Evolutionary conservation across 2,113 vertebrate genomes (phyloP).

Genomic region (Cephalophus harveyi): DNA sequence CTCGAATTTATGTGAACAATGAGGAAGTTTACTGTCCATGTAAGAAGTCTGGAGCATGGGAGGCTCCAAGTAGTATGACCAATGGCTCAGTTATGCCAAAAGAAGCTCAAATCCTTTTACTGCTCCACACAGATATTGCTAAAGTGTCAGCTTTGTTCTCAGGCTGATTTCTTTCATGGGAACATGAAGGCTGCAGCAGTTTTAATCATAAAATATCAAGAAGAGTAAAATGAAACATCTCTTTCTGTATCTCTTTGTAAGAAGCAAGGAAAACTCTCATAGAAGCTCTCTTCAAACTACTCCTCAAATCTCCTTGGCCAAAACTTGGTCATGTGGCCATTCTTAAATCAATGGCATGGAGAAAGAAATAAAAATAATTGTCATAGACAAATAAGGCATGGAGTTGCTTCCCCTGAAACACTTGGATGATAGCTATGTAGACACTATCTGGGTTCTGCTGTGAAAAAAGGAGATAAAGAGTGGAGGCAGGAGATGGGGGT

Average conservation of each 20-base stretch:
- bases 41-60: neutral
- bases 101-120: neutral
- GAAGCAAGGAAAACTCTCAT: neutral
- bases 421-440: neutral
- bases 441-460: neutral
- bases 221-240: neutral
- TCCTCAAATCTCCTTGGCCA: neutral
- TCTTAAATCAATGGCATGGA: neutral
- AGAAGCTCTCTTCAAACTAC: neutral
- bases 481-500: too few species aligned
- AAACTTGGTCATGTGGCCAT: neutral
- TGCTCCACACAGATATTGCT: neutral
- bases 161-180: neutral
- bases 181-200: neutral
- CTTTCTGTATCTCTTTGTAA: neutral
- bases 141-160: neutral
- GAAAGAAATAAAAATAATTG: neutral
- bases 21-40: neutral
- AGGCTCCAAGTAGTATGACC: neutral
- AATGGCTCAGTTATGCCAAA: neutral
- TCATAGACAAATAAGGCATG: neutral
- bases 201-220: constrained; percentile 26
- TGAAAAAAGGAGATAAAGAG: neutral
- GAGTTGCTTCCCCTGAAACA: neutral
- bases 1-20: constrained; percentile 22